Percentiles rank a stretch among this genome's conserved stretches.
These are phyloP conservation scores for Pachypsylla venusta DNA, from an alignment of 1,140 invertebrate species.

Conservation along the genomic window DNA sequence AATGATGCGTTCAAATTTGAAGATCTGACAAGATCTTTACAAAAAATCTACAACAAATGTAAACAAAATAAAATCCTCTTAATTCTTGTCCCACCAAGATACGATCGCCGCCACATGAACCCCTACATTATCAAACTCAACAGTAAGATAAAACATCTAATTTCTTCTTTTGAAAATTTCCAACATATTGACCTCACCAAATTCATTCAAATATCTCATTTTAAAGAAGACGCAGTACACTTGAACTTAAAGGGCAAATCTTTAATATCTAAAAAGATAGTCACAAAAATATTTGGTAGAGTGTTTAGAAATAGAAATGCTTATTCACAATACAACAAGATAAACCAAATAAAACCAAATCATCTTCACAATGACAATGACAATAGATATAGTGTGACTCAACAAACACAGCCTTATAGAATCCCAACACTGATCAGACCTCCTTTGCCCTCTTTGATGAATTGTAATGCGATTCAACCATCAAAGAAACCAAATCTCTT, in stretches of 20 bases:
- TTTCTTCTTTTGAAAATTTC: neutral
- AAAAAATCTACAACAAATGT: slow-evolving; percentile 8
- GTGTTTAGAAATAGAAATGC: neutral
- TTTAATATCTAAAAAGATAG: neutral
- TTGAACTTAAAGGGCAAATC: slow-evolving; percentile 4
- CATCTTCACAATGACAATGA: neutral
- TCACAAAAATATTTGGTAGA: neutral
- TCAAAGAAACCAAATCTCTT: no score
- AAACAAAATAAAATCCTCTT: neutral
- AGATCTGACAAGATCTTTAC: neutral
- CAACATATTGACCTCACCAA: neutral
- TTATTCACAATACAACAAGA: neutral
- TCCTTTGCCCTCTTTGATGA: no score
- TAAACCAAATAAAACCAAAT: neutral
- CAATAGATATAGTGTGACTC: neutral
- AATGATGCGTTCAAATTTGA: slow-evolving; percentile 8
- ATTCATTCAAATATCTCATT: neutral
- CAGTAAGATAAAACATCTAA: slow-evolving; percentile 5
- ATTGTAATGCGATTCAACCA: no score
- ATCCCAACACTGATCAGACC: no score
- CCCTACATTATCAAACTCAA: neutral
- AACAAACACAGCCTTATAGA: neutral
- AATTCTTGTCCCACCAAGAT: neutral
- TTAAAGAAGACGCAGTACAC: neutral
- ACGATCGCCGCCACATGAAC: neutral